Evolutionary conservation across 2,797 vertebrate species (phyloP).

Genomic region (Pseudomugil tenellus): DNA sequence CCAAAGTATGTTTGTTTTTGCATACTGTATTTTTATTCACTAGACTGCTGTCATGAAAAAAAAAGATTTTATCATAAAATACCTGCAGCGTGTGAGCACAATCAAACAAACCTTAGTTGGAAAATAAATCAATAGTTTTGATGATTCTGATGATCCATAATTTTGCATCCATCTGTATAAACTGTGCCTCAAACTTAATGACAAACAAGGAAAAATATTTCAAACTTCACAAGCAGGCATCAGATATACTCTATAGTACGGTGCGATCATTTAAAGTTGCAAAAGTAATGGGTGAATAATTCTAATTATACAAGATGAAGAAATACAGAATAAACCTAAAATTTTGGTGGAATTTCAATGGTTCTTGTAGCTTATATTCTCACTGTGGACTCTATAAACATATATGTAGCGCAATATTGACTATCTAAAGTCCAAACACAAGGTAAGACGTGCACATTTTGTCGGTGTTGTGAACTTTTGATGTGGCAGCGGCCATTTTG

Average conservation of each 20-base stretch:
- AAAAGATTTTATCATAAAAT: not conserved
- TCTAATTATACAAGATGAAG: not conserved
- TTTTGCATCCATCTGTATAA: not conserved
- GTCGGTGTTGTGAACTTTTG: slow-evolving; percentile 43
- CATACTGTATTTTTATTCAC: not conserved
- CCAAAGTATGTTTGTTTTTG: not conserved
- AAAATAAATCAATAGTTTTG: not conserved
- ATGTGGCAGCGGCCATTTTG: slow-evolving; percentile 74
- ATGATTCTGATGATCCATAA: not conserved
- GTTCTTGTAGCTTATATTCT: not conserved
- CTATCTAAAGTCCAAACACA: slow-evolving; percentile 15
- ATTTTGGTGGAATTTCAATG: not conserved
- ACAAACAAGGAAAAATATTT: not conserved
- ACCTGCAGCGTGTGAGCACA: not conserved
- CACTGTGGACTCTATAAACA: not conserved
- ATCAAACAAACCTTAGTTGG: not conserved
- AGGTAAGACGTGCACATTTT: slow-evolving; percentile 23
- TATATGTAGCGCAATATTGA: not conserved
- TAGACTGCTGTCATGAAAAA: not conserved
- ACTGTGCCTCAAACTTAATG: not conserved
- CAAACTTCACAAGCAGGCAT: no score
- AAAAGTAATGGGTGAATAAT: not conserved
- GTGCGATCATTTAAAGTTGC: not conserved
- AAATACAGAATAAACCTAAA: not conserved
- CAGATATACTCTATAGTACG: no score